Percentiles rank a stretch among this genome's conserved stretches.
phyloP scores from a whole-genome alignment of 2,888 invertebrate genomes.

The Nomada goodeniana region DNA sequence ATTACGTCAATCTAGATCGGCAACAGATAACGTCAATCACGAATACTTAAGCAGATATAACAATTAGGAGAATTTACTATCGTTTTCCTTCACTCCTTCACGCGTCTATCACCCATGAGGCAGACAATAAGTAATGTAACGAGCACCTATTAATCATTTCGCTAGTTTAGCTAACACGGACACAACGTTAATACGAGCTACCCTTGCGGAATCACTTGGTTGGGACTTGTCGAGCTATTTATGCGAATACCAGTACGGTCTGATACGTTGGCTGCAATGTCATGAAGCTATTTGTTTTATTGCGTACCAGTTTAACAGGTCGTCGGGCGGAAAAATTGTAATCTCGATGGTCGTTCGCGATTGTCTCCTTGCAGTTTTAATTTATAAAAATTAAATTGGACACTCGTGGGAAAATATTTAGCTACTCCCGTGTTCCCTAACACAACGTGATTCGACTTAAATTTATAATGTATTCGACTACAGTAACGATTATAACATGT shows the following conservation, averaged over 20 bases:
- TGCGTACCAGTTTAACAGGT: slow-evolving; percentile 22
- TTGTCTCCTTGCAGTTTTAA: not conserved
- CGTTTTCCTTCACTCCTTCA: slow-evolving; percentile 40
- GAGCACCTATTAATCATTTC: slow-evolving; percentile 70
- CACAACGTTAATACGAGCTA: slow-evolving; percentile 65
- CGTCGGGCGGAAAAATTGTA: not conserved
- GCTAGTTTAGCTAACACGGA: slow-evolving; percentile 74
- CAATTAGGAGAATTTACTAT: slow-evolving; percentile 18
- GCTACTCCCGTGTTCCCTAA: not conserved
- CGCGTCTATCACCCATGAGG: slow-evolving; percentile 23
- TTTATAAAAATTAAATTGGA: not conserved
- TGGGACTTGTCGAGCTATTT: slow-evolving; percentile 13
- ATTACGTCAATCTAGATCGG: slow-evolving; percentile 6
- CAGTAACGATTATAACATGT: not conserved
- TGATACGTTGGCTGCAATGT: not conserved
- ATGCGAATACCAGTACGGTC: not conserved
- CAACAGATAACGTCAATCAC: not conserved
- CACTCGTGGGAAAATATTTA: slow-evolving; percentile 1
- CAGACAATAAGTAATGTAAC: slow-evolving; percentile 55
- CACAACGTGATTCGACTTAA: not conserved
- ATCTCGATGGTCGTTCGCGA: not conserved
- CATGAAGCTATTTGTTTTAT: not conserved
- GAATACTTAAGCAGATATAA: slow-evolving; percentile 2
- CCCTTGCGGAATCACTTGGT: slow-evolving; percentile 41
- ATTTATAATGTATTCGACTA: not conserved